Conservation (phyloP, 2,113 vertebrate genomes). For the Mormyrus iriodes region DNA sequence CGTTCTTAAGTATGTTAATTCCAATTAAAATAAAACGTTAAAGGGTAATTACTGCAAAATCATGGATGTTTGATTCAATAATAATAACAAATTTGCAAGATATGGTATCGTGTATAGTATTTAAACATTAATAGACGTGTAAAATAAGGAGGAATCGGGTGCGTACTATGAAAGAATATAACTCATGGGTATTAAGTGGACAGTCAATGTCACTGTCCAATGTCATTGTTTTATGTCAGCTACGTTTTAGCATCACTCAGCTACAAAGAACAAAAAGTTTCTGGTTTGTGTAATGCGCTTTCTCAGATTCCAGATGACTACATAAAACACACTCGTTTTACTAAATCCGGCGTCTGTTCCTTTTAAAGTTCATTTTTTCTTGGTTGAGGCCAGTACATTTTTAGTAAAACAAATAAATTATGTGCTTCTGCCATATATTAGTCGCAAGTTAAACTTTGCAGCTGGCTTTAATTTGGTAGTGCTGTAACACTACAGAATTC, state of each 20-base stretch:
- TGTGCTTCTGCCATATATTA: neutral
- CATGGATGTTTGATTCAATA: neutral
- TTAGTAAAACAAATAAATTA: neutral
- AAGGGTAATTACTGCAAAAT: neutral
- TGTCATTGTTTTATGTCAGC: conserved; percentile 52
- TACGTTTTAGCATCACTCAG: conserved; percentile 76
- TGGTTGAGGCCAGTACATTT: neutral
- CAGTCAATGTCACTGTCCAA: conserved; percentile 65
- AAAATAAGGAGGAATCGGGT: neutral
- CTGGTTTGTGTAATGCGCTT: neutral
- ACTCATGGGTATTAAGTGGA: conserved; percentile 69
- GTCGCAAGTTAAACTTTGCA: neutral
- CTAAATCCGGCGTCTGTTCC: neutral
- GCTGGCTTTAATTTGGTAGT: neutral
- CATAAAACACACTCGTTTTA: neutral
- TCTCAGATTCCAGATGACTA: neutral
- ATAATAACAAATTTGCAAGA: neutral
- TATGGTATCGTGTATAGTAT: neutral
- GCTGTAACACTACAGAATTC: neutral
- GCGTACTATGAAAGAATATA: conserved; percentile 44
- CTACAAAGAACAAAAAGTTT: neutral
- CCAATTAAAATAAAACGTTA: neutral
- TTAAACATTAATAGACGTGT: neutral
- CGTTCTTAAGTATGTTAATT: neutral
- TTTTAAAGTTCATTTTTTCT: conserved; percentile 45